phyloP scores from a whole-genome alignment of 2,888 invertebrate genomes.

The Theristus sp. region DNA sequence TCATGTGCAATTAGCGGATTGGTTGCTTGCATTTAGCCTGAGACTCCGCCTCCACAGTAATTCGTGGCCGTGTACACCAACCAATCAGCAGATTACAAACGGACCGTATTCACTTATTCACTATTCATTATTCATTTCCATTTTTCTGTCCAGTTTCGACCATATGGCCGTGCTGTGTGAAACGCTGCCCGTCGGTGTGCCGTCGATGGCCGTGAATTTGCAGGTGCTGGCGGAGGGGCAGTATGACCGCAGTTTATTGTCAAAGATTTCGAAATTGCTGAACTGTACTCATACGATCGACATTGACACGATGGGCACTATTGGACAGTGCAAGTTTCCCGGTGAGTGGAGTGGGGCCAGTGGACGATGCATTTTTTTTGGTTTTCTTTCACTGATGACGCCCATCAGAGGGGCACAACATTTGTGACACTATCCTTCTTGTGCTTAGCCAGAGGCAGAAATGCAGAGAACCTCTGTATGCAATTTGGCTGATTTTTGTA shows the following conservation, averaged over 20 bases:
- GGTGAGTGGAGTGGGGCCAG: too few relatives aligned
- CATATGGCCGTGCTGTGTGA: conserved; percentile 37
- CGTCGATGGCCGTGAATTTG: conserved; percentile 18
- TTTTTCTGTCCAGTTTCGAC: conserved; percentile 25
- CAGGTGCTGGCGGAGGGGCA: background rate
- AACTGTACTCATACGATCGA: conserved; percentile 1
- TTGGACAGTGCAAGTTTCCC: conserved; percentile 7
- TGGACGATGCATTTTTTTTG: background rate
- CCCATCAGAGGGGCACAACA: too few relatives aligned
- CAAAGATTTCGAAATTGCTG: background rate
- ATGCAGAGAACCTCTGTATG: too few relatives aligned
- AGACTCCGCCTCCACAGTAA: too few relatives aligned
- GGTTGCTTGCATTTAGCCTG: too few relatives aligned
- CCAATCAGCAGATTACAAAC: too few relatives aligned
- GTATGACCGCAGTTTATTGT: background rate
- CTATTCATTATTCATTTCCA: background rate
- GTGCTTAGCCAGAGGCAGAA: too few relatives aligned
- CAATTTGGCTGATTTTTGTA: too few relatives aligned
- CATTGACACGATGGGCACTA: conserved; percentile 3
- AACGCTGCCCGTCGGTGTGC: conserved; percentile 31
- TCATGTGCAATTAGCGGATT: too few relatives aligned
- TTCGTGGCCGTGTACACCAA: too few relatives aligned
- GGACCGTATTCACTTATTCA: background rate
- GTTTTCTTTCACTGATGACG: too few relatives aligned
- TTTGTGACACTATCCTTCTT: too few relatives aligned